Percentiles rank a stretch among this genome's conserved stretches.
Conservation (phyloP, 2,113 vertebrate genomes). For the Formicarius rufipectus region DNA sequence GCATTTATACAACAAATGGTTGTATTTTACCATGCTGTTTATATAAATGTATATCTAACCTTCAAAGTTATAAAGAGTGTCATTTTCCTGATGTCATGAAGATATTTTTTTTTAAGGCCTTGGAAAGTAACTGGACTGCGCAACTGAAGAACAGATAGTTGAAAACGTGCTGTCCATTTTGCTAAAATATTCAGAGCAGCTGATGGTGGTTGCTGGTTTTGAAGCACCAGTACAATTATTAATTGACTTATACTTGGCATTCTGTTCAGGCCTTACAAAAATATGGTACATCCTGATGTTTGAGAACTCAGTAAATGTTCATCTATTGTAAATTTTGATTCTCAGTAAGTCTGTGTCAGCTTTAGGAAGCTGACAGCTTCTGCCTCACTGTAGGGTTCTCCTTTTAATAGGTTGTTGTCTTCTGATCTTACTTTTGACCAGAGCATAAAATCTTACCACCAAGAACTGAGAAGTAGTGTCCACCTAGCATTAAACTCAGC, state of each 20-base stretch:
- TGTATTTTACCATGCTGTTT: background rate
- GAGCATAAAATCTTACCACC: background rate
- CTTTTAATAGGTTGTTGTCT: background rate
- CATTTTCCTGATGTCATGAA: background rate
- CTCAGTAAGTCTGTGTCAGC: background rate
- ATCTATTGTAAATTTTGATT: background rate
- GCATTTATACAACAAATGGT: background rate
- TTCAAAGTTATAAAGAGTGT: background rate
- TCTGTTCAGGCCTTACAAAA: background rate
- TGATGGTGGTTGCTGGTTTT: background rate
- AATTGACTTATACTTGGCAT: background rate
- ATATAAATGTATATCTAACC: background rate
- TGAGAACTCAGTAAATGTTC: background rate
- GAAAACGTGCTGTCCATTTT: background rate
- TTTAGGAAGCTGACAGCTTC: background rate
- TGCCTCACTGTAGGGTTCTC: background rate
- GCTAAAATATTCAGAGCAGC: background rate
- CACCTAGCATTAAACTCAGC: background rate
- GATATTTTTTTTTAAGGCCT: background rate
- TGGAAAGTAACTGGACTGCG: background rate
- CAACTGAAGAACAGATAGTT: background rate
- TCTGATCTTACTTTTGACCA: background rate
- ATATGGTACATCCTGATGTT: background rate
- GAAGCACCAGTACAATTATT: background rate
- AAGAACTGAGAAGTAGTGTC: background rate